A percentile compares a stretch with the other conserved stretches of the same genome.
Conservation (phyloP, 2,888 invertebrate genomes). For the Conops quadrifasciatus region DNA sequence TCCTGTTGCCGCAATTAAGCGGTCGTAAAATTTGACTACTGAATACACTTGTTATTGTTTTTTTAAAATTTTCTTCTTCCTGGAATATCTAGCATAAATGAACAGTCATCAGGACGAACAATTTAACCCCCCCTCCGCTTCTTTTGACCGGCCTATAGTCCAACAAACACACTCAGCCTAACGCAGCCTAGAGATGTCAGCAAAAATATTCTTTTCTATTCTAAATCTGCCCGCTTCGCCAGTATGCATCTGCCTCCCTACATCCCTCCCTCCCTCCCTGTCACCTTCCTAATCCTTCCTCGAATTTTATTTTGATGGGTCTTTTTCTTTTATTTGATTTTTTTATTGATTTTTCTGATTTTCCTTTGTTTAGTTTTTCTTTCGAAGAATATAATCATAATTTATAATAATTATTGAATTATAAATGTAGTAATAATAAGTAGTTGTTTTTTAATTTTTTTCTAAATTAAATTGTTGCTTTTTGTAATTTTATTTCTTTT, state of each 20-base stretch:
- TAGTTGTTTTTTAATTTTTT: constrained; percentile 40
- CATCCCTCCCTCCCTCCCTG: neutral
- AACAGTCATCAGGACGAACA: no score
- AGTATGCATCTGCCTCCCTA: neutral
- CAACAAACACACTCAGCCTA: no score
- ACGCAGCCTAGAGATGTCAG: neutral
- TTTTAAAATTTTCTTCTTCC: no score
- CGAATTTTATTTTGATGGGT: constrained; percentile 9
- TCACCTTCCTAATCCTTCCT: neutral
- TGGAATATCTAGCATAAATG: no score
- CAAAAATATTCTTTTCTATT: neutral
- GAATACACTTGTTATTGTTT: no score
- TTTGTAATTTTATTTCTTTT: constrained; percentile 52
- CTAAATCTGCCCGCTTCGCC: no score
- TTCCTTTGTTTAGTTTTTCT: constrained; percentile 47
- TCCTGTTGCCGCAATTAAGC: no score
- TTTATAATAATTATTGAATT: constrained; percentile 52
- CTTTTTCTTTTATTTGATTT: constrained; percentile 36
- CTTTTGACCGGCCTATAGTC: no score
- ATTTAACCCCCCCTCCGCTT: no score
- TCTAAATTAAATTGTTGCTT: constrained; percentile 40
- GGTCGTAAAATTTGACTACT: no score
- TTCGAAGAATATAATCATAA: constrained; percentile 51
- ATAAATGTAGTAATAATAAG: constrained; percentile 53
- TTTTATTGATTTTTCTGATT: constrained; percentile 46